A percentile compares a stretch with the other conserved stretches of the same genome.
Conservation (phyloP, 2,888 invertebrate genomes). For the Deilephila porcellus region DNA sequence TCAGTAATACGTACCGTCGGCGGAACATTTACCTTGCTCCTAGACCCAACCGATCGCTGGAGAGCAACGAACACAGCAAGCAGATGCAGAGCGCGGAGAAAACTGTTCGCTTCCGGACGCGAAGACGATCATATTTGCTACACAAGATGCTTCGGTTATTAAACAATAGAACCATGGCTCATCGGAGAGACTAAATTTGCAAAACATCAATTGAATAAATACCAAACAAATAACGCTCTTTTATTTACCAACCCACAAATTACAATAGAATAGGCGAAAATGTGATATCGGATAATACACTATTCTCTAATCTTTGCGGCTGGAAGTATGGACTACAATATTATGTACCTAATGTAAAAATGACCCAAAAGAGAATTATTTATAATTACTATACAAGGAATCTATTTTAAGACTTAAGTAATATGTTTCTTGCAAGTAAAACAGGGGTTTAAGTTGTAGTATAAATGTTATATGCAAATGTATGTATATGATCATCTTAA, state of each 20-base stretch:
- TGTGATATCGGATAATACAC: too few relatives aligned
- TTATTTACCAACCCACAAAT: neutral
- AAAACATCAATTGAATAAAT: slow-evolving; percentile 20
- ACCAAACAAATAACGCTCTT: slow-evolving; percentile 15
- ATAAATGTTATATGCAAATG: too few relatives aligned
- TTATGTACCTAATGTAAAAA: too few relatives aligned
- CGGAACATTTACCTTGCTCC: slow-evolving; percentile 49
- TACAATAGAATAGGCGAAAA: too few relatives aligned
- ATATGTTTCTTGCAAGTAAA: too few relatives aligned
- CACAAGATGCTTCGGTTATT: slow-evolving; percentile 60
- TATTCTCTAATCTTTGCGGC: too few relatives aligned
- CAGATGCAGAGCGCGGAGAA: slow-evolving; percentile 50
- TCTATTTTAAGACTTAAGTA: too few relatives aligned
- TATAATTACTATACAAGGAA: too few relatives aligned
- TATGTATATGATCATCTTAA: too few relatives aligned
- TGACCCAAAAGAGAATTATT: too few relatives aligned
- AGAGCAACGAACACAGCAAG: slow-evolving; percentile 43
- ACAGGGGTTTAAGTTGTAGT: too few relatives aligned
- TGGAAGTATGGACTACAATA: too few relatives aligned
- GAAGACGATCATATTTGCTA: slow-evolving; percentile 57
- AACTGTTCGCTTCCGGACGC: slow-evolving; percentile 51
- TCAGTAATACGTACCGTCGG: slow-evolving; percentile 47
- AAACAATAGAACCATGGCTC: slow-evolving; percentile 45
- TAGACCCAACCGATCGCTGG: slow-evolving; percentile 39
- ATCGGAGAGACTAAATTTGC: slow-evolving; percentile 43